These are phyloP conservation scores for Protomyctophum bolini DNA, from an alignment of 2,113 vertebrate genomes.

Conservation along the genomic window DNA sequence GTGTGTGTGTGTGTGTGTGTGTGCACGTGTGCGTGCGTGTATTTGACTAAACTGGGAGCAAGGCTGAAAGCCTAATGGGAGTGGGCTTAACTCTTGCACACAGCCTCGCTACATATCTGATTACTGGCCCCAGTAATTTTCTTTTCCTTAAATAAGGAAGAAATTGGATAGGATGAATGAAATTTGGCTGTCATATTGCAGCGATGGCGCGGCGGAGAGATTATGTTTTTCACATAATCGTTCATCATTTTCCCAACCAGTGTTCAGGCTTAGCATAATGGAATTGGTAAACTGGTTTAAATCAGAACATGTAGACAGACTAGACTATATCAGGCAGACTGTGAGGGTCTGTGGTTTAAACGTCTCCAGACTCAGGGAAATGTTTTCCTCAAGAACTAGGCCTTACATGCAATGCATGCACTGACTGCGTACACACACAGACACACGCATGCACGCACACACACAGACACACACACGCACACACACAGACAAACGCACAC, in stretches of 20 bases:
- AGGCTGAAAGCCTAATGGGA: slow-evolving; percentile 81
- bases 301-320: slow-evolving; percentile 80
- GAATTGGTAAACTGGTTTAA: slow-evolving; percentile 87
- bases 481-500: slow-evolving; percentile 18
- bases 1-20: slow-evolving; percentile 3
- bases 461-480: background rate
- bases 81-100: slow-evolving; percentile 82
- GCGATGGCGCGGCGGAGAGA: slow-evolving; percentile 79
- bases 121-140: slow-evolving; percentile 84
- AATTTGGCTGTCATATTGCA: slow-evolving; percentile 82
- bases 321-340: slow-evolving; percentile 70
- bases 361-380: slow-evolving; percentile 73
- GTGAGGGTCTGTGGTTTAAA: slow-evolving; percentile 75
- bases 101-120: slow-evolving; percentile 83
- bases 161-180: slow-evolving; percentile 85
- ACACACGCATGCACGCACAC: background rate
- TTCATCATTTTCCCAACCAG: slow-evolving; percentile 81
- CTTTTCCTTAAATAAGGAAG: slow-evolving; percentile 83
- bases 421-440: background rate
- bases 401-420: background rate
- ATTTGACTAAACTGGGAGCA: slow-evolving; percentile 66
- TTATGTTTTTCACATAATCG: slow-evolving; percentile 85
- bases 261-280: slow-evolving; percentile 86
- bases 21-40: slow-evolving; percentile 36
- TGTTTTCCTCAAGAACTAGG: slow-evolving; percentile 55